phyloP scores from a whole-genome alignment of 1,140 invertebrate genomes.

The Drosophila bocqueti region DNA sequence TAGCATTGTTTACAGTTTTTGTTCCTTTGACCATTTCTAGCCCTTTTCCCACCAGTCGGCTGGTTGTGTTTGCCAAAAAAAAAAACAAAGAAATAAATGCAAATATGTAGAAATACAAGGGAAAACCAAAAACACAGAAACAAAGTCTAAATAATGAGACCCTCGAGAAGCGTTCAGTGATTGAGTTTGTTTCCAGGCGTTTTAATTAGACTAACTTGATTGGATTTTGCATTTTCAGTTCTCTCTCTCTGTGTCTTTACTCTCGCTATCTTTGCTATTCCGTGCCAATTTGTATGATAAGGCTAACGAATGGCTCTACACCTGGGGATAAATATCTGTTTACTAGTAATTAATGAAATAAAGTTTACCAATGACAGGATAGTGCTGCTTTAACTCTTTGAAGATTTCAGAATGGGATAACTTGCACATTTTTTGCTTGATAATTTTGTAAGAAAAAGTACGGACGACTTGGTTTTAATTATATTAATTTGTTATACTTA shows the following conservation, averaged over 20 bases:
- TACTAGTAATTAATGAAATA: background rate
- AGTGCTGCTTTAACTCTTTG: background rate
- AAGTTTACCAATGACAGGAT: background rate
- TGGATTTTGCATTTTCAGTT: constrained; percentile 10
- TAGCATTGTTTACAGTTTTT: constrained; percentile 47
- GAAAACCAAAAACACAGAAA: constrained; percentile 10
- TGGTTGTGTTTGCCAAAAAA: constrained; percentile 17
- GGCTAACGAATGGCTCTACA: constrained; percentile 10
- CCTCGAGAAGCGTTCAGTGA: constrained; percentile 21
- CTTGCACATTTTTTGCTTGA: background rate
- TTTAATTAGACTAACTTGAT: constrained; percentile 58
- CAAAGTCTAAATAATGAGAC: constrained; percentile 35
- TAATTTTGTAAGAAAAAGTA: too few relatives aligned
- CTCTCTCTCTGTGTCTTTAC: background rate
- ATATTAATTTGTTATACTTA: too few relatives aligned
- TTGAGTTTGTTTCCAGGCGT: constrained; percentile 21
- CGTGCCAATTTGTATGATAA: constrained; percentile 28
- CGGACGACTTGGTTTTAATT: background rate
- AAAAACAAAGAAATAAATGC: background rate
- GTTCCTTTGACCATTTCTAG: background rate
- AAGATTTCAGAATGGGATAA: background rate
- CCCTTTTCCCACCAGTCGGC: background rate
- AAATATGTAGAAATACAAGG: background rate
- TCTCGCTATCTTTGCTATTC: background rate
- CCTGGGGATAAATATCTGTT: background rate